A percentile compares a stretch with the other conserved stretches of the same genome.
Evolutionary conservation across 2,113 vertebrate genomes (phyloP).

Genomic region (Eretmochelys imbricata): DNA sequence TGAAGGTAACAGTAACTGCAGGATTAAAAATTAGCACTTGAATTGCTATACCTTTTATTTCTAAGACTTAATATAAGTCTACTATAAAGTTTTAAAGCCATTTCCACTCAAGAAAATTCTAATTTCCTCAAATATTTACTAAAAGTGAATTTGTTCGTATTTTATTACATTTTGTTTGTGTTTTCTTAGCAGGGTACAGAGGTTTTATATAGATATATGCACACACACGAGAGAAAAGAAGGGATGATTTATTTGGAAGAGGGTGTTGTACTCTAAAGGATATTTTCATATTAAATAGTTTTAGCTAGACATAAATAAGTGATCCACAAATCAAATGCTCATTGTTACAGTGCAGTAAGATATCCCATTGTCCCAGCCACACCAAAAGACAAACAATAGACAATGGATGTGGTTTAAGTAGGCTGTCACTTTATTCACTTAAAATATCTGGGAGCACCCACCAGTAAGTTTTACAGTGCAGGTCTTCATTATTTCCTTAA

Average conservation of each 20-base stretch:
- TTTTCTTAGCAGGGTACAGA: not conserved
- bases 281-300: not conserved
- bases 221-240: not conserved
- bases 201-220: not conserved
- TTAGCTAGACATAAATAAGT: not conserved
- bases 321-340: not conserved
- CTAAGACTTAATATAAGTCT: not conserved
- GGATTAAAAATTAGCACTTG: not conserved
- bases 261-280: not conserved
- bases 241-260: not conserved
- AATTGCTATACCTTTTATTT: not conserved
- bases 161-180: not conserved
- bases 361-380: not conserved
- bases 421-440: not conserved
- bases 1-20: not conserved
- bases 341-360: not conserved
- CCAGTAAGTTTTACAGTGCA: not conserved
- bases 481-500: not conserved
- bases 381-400: not conserved
- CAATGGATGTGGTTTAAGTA: not conserved
- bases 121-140: not conserved
- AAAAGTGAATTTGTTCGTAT: not conserved
- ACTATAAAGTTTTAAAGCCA: not conserved
- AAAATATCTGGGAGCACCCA: not conserved
- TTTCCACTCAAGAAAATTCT: not conserved